Evolutionary conservation across 2,888 invertebrate species (phyloP).

Genomic region (Ernsta delagoae): DNA sequence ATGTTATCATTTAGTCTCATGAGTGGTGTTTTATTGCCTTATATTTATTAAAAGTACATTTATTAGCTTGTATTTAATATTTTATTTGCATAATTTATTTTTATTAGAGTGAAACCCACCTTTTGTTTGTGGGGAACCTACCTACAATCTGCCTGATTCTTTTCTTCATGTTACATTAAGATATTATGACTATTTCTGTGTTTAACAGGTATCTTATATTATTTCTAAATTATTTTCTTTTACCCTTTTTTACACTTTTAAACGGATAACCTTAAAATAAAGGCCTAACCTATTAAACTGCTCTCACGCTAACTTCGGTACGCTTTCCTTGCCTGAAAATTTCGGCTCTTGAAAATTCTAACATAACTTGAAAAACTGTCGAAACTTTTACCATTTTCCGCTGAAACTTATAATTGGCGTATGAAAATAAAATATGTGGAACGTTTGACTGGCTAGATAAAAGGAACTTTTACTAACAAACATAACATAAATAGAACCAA

Average conservation of each 20-base stretch:
- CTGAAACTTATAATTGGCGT: background rate
- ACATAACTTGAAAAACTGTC: background rate
- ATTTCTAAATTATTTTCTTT: too few relatives aligned
- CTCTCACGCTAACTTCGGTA: background rate
- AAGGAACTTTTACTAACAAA: too few relatives aligned
- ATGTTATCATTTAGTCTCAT: conserved; percentile 46
- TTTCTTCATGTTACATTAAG: too few relatives aligned
- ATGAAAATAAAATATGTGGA: background rate
- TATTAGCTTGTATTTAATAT: conserved; percentile 24
- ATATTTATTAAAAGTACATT: conserved; percentile 35
- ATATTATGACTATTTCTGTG: too few relatives aligned
- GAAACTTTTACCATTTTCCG: background rate
- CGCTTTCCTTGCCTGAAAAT: background rate
- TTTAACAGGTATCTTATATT: too few relatives aligned
- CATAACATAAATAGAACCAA: too few relatives aligned
- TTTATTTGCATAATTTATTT: conserved; percentile 11
- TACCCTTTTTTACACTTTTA: background rate
- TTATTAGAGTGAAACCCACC: conserved; percentile 4
- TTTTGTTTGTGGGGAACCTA: background rate
- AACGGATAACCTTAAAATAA: background rate
- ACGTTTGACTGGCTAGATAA: too few relatives aligned
- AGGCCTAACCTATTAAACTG: background rate
- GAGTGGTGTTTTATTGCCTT: conserved; percentile 32
- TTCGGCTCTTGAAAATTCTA: background rate
- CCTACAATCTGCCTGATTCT: too few relatives aligned